These are phyloP conservation scores for Phyllotreta cruciferae DNA, from an alignment of 2,888 invertebrate species.

Conservation along the genomic window DNA sequence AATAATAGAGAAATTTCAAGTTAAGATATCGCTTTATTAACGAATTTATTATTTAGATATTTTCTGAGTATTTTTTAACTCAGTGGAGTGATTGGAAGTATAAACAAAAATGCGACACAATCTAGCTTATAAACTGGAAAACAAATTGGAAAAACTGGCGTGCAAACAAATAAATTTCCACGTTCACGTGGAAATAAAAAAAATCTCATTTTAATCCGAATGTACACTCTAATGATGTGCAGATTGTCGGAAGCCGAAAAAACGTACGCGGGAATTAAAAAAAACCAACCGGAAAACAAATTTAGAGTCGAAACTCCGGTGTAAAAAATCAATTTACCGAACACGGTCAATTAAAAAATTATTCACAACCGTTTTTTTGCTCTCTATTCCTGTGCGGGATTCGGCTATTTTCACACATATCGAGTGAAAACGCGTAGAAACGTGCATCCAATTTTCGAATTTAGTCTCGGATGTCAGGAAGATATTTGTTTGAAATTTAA, in stretches of 20 bases:
- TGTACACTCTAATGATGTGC: constrained; percentile 26
- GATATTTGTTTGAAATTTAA: constrained; percentile 44
- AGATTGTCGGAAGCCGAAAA: neutral
- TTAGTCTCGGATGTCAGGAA: constrained; percentile 41
- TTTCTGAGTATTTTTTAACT: too few species aligned
- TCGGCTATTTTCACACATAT: constrained; percentile 39
- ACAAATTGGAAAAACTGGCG: neutral
- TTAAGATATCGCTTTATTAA: too few species aligned
- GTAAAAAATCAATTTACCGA: constrained; percentile 39
- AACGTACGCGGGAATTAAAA: neutral
- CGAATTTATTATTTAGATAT: too few species aligned
- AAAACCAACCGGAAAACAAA: constrained; percentile 4
- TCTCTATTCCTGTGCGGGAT: constrained; percentile 17
- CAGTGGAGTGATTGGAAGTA: too few species aligned
- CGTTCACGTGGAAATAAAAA: neutral
- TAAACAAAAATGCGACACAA: too few species aligned
- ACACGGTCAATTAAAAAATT: constrained; percentile 44
- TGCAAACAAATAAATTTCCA: constrained; percentile 12
- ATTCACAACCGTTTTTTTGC: constrained; percentile 32
- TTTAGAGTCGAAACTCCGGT: constrained; percentile 26
- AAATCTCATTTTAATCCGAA: constrained; percentile 16
- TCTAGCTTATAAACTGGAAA: too few species aligned
- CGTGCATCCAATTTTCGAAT: constrained; percentile 43
- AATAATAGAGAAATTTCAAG: neutral
- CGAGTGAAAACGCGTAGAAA: constrained; percentile 33